Base-by-base conservation (phyloP, 64 coral and sea anemone species). In the Dendronephthya gigantea region DNA sequence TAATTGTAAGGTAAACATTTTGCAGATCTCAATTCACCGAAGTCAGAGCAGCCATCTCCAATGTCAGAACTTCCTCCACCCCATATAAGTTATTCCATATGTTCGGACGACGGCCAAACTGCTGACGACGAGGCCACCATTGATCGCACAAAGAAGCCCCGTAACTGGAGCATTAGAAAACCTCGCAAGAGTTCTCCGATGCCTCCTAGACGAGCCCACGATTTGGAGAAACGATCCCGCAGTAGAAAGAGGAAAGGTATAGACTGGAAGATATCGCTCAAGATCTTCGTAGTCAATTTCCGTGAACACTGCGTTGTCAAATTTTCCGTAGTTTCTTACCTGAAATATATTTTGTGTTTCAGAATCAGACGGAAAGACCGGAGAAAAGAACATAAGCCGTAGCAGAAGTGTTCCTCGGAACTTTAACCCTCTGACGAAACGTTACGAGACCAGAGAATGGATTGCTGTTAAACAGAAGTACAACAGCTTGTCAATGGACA, bases 361-460 rank as follows among this genome's bases (percentile, higher is more conserved):
- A 62, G 12, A 62, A 17, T 27, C 19, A 62, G 55, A 62, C 17
- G 55, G 19, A 0, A 62, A 62, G 25, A 0, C 55, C 6, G 55
- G 55, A n/a, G 55, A 62, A 34, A 79, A 79, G 32, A 35, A 79
- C 72, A 29, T 79, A 79, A 79, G 72, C 29, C 72, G 72, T 34
- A 79, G 72, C 13, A 34, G 72, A 35, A 79, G 72, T 35, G 72
- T 79, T 4, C 72, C 72, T 0, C 72, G 72, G 6, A 79, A 79
- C 72, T 79, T 79, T 35, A 79, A 79, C 32, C 72, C 72, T 35
- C 72, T 79, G 7, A 79, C 30, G 1, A 19, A 29, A 12, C 72
- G 72, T 33, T 79, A 36, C 28, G 72, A 79, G 27, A 79, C 30
- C 7, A 34, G 72, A 4, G 55, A 19, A n/a, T 62, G 55, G 55